Conservation (phyloP, 2,888 invertebrate species). For the Xestia xanthographa region DNA sequence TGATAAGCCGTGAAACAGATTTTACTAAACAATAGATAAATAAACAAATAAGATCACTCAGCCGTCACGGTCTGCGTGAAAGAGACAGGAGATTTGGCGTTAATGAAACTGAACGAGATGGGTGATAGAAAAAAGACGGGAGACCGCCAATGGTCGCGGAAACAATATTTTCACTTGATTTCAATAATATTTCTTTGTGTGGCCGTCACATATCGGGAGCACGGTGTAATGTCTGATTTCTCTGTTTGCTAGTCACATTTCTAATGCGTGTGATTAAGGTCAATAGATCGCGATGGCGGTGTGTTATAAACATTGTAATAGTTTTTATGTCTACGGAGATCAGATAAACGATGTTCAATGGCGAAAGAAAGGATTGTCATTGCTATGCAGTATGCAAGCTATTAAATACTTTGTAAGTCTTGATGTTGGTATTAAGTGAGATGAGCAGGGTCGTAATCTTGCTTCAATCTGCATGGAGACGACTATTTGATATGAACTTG, state of each 20-base stretch:
- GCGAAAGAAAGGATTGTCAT: slow-evolving; percentile 51
- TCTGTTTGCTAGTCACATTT: slow-evolving; percentile 77
- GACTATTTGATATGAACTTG: slow-evolving; percentile 17
- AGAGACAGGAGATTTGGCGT: slow-evolving; percentile 48
- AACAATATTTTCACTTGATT: slow-evolving; percentile 75
- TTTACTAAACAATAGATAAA: slow-evolving; percentile 73
- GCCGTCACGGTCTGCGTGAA: slow-evolving; percentile 64
- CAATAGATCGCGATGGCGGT: slow-evolving; percentile 69
- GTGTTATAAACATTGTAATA: slow-evolving; percentile 55
- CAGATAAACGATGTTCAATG: slow-evolving; percentile 57
- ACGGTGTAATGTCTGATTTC: slow-evolving; percentile 72
- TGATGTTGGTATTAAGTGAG: slow-evolving; percentile 28
- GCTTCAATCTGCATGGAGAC: slow-evolving; percentile 12
- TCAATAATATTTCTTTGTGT: slow-evolving; percentile 72
- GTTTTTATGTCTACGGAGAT: slow-evolving; percentile 61
- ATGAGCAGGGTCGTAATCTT: slow-evolving; percentile 33
- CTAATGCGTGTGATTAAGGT: slow-evolving; percentile 81
- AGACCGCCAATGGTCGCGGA: slow-evolving; percentile 65
- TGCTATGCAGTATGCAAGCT: slow-evolving; percentile 48
- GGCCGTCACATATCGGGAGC: slow-evolving; percentile 66
- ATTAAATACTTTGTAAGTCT: slow-evolving; percentile 48
- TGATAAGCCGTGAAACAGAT: slow-evolving; percentile 70
- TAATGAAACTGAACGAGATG: slow-evolving; percentile 64
- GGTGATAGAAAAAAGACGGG: slow-evolving; percentile 58
- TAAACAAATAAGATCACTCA: slow-evolving; percentile 71